Evolutionary conservation across 2,797 vertebrate genomes (phyloP).

Genomic region (Dendrocincla tyrannina): DNA sequence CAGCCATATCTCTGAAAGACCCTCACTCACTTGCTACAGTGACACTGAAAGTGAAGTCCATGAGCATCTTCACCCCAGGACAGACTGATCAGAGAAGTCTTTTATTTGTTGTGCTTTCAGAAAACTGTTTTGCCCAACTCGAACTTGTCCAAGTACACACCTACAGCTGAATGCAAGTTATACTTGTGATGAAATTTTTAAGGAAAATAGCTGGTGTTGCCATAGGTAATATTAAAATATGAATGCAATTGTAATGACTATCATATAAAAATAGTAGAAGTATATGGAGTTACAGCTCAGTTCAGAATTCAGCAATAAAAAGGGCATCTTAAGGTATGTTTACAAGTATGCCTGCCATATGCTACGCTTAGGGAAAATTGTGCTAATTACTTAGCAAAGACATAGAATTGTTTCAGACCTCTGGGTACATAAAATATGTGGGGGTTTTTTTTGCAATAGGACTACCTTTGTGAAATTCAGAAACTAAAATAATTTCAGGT

Average conservation of each 20-base stretch:
- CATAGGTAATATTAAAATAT: background rate
- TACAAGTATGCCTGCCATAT: slow-evolving; percentile 54
- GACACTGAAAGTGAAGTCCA: background rate
- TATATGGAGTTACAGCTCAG: slow-evolving; percentile 34
- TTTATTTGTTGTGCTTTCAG: background rate
- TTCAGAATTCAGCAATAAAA: slow-evolving; percentile 48
- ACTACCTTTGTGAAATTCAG: background rate
- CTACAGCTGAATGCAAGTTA: background rate
- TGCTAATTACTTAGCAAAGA: slow-evolving; percentile 47
- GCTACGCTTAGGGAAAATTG: slow-evolving; percentile 39
- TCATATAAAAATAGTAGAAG: background rate
- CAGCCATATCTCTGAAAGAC: background rate
- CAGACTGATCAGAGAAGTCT: background rate
- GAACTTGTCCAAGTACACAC: background rate
- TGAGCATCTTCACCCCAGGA: fast-evolving
- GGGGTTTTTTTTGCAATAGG: background rate
- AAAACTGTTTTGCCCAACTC: background rate
- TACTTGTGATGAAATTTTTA: background rate
- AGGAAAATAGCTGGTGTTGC: background rate
- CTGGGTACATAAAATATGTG: slow-evolving; percentile 12
- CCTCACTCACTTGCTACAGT: background rate
- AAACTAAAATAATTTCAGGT: background rate
- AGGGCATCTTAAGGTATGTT: slow-evolving; percentile 50
- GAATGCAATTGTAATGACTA: background rate
- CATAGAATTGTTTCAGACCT: slow-evolving; percentile 42